Evolutionary conservation across 2,888 invertebrate species (phyloP).

Genomic region (Oligia latruncula): DNA sequence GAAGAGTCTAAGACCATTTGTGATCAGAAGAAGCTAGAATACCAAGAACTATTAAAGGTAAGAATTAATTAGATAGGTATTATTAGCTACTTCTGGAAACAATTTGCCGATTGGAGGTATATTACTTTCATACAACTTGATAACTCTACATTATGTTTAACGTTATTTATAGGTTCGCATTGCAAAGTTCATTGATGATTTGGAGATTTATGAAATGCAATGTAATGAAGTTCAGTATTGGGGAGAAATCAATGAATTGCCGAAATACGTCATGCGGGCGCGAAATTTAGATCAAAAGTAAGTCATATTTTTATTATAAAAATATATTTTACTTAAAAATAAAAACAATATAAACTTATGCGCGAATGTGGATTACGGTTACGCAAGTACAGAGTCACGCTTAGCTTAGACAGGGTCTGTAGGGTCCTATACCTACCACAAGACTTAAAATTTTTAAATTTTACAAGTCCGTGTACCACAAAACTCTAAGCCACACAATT

Average conservation of each 20-base stretch:
- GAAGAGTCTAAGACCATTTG: conserved; percentile 95
- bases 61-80: neutral
- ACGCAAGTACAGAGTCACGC: neutral
- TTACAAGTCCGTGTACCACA: neutral
- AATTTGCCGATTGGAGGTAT: neutral
- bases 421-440: no score
- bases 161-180: conserved; percentile 89
- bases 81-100: neutral
- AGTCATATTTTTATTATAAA: conserved; percentile 46
- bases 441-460: no score
- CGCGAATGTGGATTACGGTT: neutral
- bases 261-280: conserved; percentile 95
- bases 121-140: neutral
- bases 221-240: conserved; percentile 96
- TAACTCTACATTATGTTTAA: neutral
- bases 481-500: neutral
- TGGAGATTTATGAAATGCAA: conserved; percentile 94
- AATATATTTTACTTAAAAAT: no score
- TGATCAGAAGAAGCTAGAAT: conserved; percentile 95
- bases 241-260: conserved; percentile 95
- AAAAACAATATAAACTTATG: neutral
- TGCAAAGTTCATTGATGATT: conserved; percentile 94
- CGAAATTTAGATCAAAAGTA: conserved; percentile 93
- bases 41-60: conserved; percentile 94
- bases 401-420: no score